Percentiles rank a stretch among this genome's conserved stretches.
Conservation (phyloP, 1,140 invertebrate species). For the Myzus persicae region DNA sequence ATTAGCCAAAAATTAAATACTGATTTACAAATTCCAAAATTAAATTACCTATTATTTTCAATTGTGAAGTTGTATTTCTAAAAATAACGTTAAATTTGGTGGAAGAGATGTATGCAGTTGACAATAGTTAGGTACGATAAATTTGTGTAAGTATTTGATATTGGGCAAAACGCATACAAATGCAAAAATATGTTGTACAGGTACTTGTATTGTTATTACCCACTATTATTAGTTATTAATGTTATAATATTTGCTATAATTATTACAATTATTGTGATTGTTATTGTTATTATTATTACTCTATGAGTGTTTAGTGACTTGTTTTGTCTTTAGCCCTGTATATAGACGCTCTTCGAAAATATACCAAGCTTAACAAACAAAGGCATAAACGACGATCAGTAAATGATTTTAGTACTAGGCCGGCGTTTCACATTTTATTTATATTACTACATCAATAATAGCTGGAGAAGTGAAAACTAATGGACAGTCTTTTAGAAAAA, state of each 20-base stretch:
- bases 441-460: neutral
- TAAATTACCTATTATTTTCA: neutral
- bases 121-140: neutral
- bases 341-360: neutral
- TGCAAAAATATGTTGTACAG: no score
- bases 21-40: neutral
- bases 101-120: neutral
- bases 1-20: neutral
- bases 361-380: neutral
- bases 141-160: no score
- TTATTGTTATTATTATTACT: neutral
- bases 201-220: no score
- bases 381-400: neutral
- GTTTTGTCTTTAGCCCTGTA: neutral
- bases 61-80: neutral
- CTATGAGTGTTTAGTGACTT: neutral
- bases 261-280: neutral
- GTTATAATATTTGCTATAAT: neutral
- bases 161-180: neutral
- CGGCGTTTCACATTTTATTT: neutral
- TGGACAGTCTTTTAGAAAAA: neutral
- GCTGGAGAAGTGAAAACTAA: neutral
- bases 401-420: neutral
- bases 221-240: neutral
- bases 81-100: neutral